Evolutionary conservation across 2,888 invertebrate species (phyloP).

Genomic region (Orthosia gothica): DNA sequence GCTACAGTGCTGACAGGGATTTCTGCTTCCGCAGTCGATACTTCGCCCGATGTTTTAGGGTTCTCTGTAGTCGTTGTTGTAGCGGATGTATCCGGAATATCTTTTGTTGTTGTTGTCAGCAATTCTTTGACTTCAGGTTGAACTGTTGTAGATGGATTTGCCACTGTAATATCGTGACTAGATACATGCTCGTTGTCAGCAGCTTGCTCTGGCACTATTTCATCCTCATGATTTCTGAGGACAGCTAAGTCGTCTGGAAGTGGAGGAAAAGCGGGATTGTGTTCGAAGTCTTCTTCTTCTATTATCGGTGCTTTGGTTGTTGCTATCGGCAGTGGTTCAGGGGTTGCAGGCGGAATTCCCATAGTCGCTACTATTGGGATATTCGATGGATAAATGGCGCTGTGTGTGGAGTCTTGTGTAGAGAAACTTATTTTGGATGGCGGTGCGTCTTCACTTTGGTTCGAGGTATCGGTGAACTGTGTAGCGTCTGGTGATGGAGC

Average conservation of each 20-base stretch:
- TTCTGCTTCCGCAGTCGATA: conserved; percentile 65
- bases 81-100: conserved; percentile 66
- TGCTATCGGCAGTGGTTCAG: conserved; percentile 70
- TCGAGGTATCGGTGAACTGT: conserved; percentile 69
- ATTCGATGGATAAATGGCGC: conserved; percentile 80
- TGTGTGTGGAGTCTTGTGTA: conserved; percentile 82
- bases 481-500: conserved; percentile 69
- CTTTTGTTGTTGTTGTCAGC: conserved; percentile 71
- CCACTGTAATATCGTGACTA: conserved; percentile 73
- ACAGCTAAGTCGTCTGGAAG: conserved; percentile 87
- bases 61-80: conserved; percentile 71
- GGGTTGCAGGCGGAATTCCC: conserved; percentile 72
- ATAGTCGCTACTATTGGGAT: conserved; percentile 78
- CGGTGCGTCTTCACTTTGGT: conserved; percentile 73
- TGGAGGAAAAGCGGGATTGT: conserved; percentile 88
- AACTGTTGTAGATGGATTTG: conserved; percentile 71
- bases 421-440: conserved; percentile 87
- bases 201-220: conserved; percentile 81
- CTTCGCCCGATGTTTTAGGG: conserved; percentile 66
- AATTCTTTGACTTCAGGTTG: conserved; percentile 66
- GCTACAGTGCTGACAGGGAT: conserved; percentile 66
- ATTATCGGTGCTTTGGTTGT: conserved; percentile 81
- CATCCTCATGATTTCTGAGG: conserved; percentile 85
- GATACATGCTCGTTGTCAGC: conserved; percentile 74
- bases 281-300: conserved; percentile 88